Evolutionary conservation across 2,888 invertebrate species (phyloP).

Genomic region (Netelia virgata): DNA sequence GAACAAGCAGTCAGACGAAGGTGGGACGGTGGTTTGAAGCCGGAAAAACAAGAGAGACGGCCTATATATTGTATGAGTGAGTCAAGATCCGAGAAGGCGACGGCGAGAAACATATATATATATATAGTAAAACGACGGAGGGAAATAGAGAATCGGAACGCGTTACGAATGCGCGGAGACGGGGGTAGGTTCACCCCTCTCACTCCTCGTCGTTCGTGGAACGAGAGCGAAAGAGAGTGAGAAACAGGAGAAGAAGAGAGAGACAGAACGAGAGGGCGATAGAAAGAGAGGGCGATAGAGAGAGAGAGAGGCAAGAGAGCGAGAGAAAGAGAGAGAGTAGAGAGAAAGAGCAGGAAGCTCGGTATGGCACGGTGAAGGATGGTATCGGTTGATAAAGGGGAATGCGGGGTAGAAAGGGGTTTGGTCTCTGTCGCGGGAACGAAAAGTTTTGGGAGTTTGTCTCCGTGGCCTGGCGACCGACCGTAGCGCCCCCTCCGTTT

Average conservation of each 20-base stretch:
- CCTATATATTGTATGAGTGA: conserved; percentile 51
- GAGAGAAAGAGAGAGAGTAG: conserved; percentile 5
- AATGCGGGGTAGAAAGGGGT: conserved; percentile 43
- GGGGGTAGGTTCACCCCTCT: conserved; percentile 45
- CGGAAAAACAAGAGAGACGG: conserved; percentile 54
- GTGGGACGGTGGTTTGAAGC: conserved; percentile 33
- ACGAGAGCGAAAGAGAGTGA: neutral
- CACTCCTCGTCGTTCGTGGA: conserved; percentile 33
- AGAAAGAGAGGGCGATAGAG: too few species aligned
- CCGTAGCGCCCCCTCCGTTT: conserved; percentile 50
- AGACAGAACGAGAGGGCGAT: too few species aligned
- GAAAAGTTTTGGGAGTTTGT: conserved; percentile 69
- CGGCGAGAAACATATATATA: conserved; percentile 15
- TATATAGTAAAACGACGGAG: conserved; percentile 55
- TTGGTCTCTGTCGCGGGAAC: conserved; percentile 59
- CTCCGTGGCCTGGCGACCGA: conserved; percentile 55
- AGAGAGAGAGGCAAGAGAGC: too few species aligned
- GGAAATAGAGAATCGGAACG: conserved; percentile 64
- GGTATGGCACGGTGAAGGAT: conserved; percentile 45
- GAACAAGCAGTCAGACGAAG: conserved; percentile 15
- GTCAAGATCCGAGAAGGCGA: conserved; percentile 47
- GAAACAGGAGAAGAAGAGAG: too few species aligned
- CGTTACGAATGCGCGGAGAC: conserved; percentile 50
- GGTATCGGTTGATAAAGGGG: conserved; percentile 49
- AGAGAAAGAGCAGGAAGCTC: conserved; percentile 10